Percentiles rank a stretch among this genome's conserved stretches.
These are phyloP conservation scores for Danionella dracula DNA, from an alignment of 2,797 vertebrate genomes.

Conservation along the genomic window DNA sequence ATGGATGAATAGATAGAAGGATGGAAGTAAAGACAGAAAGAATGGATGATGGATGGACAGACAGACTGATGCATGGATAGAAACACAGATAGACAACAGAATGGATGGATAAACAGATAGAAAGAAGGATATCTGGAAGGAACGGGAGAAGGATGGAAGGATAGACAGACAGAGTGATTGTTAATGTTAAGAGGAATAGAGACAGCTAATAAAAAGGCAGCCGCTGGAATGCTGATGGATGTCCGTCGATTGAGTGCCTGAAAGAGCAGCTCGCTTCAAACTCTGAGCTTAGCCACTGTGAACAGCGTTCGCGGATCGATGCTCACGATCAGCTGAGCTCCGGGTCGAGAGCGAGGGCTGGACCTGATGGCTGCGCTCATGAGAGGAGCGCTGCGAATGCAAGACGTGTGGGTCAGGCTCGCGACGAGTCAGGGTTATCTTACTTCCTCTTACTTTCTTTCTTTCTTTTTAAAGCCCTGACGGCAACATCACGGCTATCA, in stretches of 20 bases:
- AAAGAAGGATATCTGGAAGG: too few species aligned
- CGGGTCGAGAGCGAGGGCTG: conserved; percentile 72
- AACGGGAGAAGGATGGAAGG: too few species aligned
- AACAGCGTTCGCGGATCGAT: conserved; percentile 79
- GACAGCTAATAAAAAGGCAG: too few species aligned
- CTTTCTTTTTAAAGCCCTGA: not conserved
- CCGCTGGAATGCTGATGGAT: not conserved
- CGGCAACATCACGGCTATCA: not conserved
- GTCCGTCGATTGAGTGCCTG: not conserved
- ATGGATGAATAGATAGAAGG: too few species aligned
- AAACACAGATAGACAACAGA: too few species aligned
- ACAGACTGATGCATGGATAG: too few species aligned
- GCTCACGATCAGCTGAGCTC: conserved; percentile 85
- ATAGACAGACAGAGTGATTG: too few species aligned
- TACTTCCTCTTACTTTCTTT: not conserved
- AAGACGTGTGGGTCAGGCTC: not conserved
- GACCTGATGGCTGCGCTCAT: conserved; percentile 36
- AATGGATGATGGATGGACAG: too few species aligned
- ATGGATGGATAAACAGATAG: too few species aligned
- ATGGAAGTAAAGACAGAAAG: too few species aligned
- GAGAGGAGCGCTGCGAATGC: not conserved
- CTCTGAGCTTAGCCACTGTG: conserved; percentile 88
- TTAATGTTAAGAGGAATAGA: too few species aligned
- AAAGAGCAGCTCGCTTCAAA: conserved; percentile 74
- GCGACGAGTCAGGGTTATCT: not conserved